phyloP scores from a whole-genome alignment of 2,113 vertebrate genomes.

The Petroica traversi region DNA sequence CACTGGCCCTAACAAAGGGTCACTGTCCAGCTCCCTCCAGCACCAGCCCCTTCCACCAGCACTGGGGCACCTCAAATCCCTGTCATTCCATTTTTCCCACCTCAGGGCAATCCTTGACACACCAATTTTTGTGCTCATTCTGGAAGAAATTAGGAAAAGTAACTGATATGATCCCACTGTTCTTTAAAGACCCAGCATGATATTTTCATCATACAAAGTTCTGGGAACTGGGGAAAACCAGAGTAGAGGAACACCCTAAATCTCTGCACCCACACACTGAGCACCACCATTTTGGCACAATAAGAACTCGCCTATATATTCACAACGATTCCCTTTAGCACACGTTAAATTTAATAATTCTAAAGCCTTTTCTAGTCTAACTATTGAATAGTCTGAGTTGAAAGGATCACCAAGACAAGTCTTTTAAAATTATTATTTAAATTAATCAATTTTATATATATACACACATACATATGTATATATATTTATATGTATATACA shows the following conservation, averaged over 20 bases:
- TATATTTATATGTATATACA: too few relatives aligned
- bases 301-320: background rate
- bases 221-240: fast-evolving
- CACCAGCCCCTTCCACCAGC: background rate
- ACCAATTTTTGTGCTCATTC: fast-evolving
- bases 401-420: background rate
- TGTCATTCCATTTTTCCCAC: fast-evolving
- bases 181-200: background rate
- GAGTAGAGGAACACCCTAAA: background rate
- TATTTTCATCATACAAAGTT: fast-evolving
- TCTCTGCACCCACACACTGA: background rate
- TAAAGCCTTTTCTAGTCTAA: background rate
- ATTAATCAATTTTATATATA: background rate
- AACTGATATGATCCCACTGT: fast-evolving
- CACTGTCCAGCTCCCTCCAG: background rate
- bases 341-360: background rate
- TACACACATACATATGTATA: too few relatives aligned
- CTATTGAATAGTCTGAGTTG: background rate
- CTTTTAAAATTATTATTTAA: background rate
- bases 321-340: background rate
- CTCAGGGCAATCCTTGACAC: background rate
- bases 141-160: background rate
- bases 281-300: background rate
- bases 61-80: fast-evolving
- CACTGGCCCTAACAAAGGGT: slow-evolving; percentile 37